A percentile compares a stretch with the other conserved stretches of the same genome.
phyloP scores from a whole-genome alignment of 2,113 vertebrate species.

The Thunnus maccoyii region DNA sequence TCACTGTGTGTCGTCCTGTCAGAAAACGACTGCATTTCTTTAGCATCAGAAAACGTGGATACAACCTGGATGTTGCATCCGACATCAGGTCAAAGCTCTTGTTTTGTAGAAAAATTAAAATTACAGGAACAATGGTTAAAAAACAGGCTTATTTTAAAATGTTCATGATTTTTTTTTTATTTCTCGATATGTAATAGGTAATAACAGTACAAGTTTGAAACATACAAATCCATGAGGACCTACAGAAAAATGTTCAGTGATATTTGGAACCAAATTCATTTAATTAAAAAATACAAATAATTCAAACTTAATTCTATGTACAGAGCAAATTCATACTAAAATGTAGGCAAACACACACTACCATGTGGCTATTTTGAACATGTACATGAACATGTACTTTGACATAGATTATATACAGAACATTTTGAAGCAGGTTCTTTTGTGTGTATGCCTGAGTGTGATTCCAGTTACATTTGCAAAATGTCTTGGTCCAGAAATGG shows the following conservation, averaged over 20 bases:
- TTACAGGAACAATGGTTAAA: not conserved
- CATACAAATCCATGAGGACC: not conserved
- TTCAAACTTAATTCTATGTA: constrained; percentile 65
- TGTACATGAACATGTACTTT: not conserved
- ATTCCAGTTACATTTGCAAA: constrained; percentile 19
- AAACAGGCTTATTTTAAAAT: constrained; percentile 47
- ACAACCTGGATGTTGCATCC: not conserved
- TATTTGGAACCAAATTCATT: constrained; percentile 31
- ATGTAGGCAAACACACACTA: constrained; percentile 25
- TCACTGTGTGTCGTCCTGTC: not conserved
- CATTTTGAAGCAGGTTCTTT: not conserved
- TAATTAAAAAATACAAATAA: constrained; percentile 41
- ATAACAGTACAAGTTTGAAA: not conserved
- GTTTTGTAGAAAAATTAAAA: not conserved
- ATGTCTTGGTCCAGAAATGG: constrained; percentile 67
- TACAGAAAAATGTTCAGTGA: not conserved
- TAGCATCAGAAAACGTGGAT: not conserved
- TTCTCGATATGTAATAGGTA: not conserved
- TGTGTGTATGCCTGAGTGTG: constrained; percentile 39
- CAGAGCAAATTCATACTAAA: constrained; percentile 46
- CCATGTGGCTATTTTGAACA: not conserved
- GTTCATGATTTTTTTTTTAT: not conserved
- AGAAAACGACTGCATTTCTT: not conserved
- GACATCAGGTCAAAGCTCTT: not conserved
- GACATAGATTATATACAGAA: constrained; percentile 58